Evolutionary conservation across 2,797 vertebrate species (phyloP), one percentile per base, ranked within the genome.

Genomic region (Cygnus olor): DNA sequence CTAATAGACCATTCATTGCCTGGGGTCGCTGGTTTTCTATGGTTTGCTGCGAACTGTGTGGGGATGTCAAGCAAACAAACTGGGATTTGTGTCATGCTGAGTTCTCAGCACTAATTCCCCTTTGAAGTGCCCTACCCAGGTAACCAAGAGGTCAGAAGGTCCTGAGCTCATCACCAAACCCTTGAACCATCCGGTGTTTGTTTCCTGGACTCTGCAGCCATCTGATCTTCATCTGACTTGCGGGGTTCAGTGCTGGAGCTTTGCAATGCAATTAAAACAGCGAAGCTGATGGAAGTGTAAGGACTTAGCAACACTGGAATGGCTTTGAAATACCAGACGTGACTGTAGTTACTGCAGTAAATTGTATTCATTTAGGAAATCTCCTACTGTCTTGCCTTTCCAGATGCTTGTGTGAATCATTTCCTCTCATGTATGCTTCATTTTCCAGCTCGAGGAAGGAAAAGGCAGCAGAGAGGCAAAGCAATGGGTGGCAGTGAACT

Each of bases 111-210:
- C 80, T 76, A 76, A 69, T 90, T 79, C 42, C 0, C 3, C 90
- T 96, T 94, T 96, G 91, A 95, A 90, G 89, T 84, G 25, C 66
- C 88, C 30, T 72, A 53, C 77, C 85, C 91, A 95, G 93, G 89
- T 95, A 94, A 42, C 89, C 66, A 80, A 63, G 89, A 63, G 90
- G 95, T 96, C 92, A 87, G 81, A 58, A 94, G 94, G 92, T 89
- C 82, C 85, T 60, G 60, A 95, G 86, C 87, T 95, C 89, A 69
- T 93, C 94, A 44, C 63, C 89, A 89, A 85, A n/a, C 63, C 49
- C 80, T 81, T 77, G 66, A 91, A 84, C 73, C 72, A 2, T 76
- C 56, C 1, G 5, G 8, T 64, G 57, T 84, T 94, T 88, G 64
- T 83, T 86, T 85, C 36, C 81, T 61, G 77, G 56, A 15, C 36